phyloP scores from a whole-genome alignment of 2,797 vertebrate genomes.

The Sebastes trivittatus region DNA sequence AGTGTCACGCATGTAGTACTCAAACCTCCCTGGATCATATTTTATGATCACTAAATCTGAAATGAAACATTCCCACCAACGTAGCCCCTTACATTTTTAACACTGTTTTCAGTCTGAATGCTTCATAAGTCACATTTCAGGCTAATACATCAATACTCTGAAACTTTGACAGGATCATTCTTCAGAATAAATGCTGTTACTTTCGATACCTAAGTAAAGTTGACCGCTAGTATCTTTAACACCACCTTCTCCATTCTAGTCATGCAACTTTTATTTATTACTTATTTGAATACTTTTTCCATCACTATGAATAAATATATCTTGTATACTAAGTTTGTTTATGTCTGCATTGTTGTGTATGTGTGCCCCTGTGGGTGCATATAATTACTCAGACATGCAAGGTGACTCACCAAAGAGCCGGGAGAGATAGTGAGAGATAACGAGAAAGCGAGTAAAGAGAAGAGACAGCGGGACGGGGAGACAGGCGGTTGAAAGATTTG shows the following conservation, averaged over 20 bases:
- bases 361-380: slow-evolving; percentile 41
- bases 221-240: neutral
- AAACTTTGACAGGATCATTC: neutral
- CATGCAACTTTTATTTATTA: neutral
- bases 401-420: slow-evolving; percentile 69
- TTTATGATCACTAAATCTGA: neutral
- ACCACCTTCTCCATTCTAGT: neutral
- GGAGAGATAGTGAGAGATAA: slow-evolving; percentile 64
- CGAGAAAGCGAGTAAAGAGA: slow-evolving; percentile 62
- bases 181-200: neutral
- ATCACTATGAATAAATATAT: slow-evolving; percentile 10
- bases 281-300: neutral
- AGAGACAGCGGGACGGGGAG: slow-evolving; percentile 26
- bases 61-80: neutral
- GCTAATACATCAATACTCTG: neutral
- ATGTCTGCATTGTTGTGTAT: slow-evolving; percentile 43
- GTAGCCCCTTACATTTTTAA: neutral
- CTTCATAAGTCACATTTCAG: neutral
- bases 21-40: neutral
- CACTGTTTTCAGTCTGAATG: neutral
- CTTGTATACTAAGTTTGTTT: slow-evolving; percentile 30
- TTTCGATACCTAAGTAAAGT: neutral
- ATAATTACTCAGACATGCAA: slow-evolving; percentile 70
- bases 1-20: neutral
- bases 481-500: slow-evolving; percentile 5